phyloP scores from a whole-genome alignment of 2,113 vertebrate genomes.

The Heliornis fulica region DNA sequence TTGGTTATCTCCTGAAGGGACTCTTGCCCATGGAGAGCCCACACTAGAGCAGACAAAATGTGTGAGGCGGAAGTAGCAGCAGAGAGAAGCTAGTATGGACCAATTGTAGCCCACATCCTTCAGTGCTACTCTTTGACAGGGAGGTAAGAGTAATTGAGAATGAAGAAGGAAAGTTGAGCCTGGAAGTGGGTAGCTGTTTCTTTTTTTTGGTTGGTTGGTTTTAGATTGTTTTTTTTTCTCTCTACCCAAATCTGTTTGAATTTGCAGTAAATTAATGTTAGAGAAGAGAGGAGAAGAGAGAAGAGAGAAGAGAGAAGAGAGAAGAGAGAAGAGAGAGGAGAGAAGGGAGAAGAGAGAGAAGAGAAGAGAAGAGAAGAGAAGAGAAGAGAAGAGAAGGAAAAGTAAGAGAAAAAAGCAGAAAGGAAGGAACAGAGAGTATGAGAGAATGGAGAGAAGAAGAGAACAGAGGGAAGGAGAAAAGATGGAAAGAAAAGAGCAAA shows the following conservation, averaged over 20 bases:
- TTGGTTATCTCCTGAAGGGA: background rate
- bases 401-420: background rate
- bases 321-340: background rate
- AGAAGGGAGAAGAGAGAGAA: background rate
- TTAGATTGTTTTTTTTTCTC: too few relatives aligned
- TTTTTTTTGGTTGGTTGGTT: background rate
- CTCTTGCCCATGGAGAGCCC: background rate
- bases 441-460: background rate
- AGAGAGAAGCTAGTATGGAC: background rate
- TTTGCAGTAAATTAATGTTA: background rate
- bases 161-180: background rate
- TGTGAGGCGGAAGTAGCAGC: fast-evolving
- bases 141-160: background rate
- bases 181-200: background rate
- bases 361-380: background rate
- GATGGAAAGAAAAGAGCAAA: background rate
- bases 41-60: background rate
- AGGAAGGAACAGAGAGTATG: background rate
- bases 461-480: background rate
- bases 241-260: background rate
- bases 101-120: background rate
- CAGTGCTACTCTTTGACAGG: background rate
- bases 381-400: background rate
- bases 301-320: background rate
- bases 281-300: background rate